A percentile compares a stretch with the other conserved stretches of the same genome.
phyloP scores from a whole-genome alignment of 2,113 vertebrate species.

The Dicerorhinus sumatrensis region DNA sequence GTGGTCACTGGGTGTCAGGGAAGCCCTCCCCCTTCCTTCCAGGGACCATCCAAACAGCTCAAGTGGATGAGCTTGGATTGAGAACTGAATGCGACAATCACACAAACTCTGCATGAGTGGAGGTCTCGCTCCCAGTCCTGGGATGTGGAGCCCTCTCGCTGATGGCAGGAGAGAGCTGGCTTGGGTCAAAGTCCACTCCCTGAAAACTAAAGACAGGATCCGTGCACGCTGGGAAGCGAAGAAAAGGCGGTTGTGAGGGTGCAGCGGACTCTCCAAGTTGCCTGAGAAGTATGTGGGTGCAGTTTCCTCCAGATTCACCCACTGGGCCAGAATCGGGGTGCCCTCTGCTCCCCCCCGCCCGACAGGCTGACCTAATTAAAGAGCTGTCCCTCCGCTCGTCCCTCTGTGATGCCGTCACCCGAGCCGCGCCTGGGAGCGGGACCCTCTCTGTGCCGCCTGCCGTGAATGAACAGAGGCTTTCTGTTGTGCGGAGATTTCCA shows the following conservation, averaged over 20 bases:
- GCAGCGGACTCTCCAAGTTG: accelerated
- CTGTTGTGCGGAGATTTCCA: conserved; percentile 43
- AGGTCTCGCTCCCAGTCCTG: not conserved
- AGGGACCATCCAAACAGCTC: not conserved
- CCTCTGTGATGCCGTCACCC: not conserved
- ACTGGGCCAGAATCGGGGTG: not conserved
- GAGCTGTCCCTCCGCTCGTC: not conserved
- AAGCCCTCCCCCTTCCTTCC: not conserved
- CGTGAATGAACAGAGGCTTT: not conserved
- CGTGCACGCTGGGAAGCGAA: accelerated
- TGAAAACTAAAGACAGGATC: accelerated
- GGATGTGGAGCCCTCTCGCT: not conserved
- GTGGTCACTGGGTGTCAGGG: not conserved
- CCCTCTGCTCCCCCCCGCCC: not conserved
- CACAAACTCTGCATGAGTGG: not conserved
- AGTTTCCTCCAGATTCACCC: not conserved
- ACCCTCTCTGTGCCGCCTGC: not conserved
- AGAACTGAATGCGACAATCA: not conserved
- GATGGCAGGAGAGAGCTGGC: not conserved
- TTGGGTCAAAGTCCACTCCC: not conserved
- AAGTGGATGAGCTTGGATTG: no score
- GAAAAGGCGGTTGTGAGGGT: accelerated
- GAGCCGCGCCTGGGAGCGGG: accelerated
- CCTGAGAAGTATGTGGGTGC: accelerated
- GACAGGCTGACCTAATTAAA: not conserved